These are phyloP conservation scores for Aspidoscelis tigris DNA, from an alignment of 2,113 vertebrate genomes.

Conservation along the genomic window DNA sequence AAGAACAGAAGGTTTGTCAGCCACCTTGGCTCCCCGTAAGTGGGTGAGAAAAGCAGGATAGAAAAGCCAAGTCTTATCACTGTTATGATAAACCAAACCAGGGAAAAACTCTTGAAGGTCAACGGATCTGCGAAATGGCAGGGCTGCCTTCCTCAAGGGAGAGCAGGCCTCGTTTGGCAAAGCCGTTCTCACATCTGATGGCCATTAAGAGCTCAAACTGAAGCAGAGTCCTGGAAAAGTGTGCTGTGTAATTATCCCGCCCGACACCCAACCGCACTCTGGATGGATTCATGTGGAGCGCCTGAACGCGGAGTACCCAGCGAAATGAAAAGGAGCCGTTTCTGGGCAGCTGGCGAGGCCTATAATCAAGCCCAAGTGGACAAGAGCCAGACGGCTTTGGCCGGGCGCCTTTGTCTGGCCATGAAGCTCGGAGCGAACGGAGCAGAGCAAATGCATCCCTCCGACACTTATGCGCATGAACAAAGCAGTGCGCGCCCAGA, in stretches of 20 bases:
- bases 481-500: background rate
- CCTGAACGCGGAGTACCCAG: background rate
- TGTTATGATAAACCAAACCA: no score
- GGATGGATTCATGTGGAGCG: background rate
- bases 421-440: background rate
- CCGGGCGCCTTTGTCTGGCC: background rate
- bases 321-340: background rate
- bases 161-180: background rate
- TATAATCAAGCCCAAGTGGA: background rate
- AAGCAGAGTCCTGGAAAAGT: background rate
- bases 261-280: background rate
- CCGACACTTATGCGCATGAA: fast-evolving
- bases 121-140: no score
- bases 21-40: no score
- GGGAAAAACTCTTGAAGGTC: no score
- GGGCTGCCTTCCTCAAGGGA: background rate
- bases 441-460: fast-evolving
- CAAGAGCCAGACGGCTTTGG: background rate
- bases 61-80: no score
- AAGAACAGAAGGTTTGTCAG: no score
- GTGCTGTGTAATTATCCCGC: background rate
- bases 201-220: background rate
- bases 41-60: no score
- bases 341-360: background rate
- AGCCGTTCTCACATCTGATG: background rate